Conservation (phyloP, 2,888 invertebrate species). For the Apamea sordens region DNA sequence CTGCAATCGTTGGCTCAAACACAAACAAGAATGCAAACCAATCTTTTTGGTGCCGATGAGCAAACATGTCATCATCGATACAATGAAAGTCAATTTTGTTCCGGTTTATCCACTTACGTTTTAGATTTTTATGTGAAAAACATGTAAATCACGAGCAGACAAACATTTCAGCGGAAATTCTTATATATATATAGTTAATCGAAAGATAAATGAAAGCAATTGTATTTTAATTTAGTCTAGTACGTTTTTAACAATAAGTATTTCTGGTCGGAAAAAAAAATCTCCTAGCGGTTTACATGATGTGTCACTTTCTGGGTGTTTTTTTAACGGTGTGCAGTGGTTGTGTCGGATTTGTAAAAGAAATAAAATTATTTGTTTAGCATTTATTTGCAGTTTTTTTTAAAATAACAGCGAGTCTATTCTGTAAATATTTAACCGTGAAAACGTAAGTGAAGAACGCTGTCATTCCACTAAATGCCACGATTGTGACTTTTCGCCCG, state of each 20-base stretch:
- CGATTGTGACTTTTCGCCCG: no score
- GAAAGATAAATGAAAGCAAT: constrained; percentile 23
- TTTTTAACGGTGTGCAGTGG: not conserved
- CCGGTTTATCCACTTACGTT: constrained; percentile 21
- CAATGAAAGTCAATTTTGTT: constrained; percentile 49
- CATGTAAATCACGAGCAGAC: constrained; percentile 18
- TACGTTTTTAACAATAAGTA: not conserved
- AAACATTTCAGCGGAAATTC: constrained; percentile 23
- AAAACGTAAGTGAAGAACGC: not conserved
- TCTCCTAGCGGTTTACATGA: not conserved
- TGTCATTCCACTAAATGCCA: not conserved
- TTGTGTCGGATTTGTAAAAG: no score
- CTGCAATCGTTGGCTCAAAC: not conserved
- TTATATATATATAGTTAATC: no score
- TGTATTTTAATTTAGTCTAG: constrained; percentile 10
- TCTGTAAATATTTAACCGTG: not conserved
- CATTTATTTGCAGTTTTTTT: not conserved
- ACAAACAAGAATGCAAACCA: constrained; percentile 25
- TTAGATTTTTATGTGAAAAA: constrained; percentile 25
- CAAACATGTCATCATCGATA: constrained; percentile 26
- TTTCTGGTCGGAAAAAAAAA: constrained; percentile 22
- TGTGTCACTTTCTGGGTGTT: not conserved
- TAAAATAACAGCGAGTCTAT: not conserved
- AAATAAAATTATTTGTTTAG: no score
- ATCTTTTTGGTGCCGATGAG: constrained; percentile 26